Evolutionary conservation across 2,113 vertebrate genomes (phyloP).

Genomic region (Anoplopoma fimbria): DNA sequence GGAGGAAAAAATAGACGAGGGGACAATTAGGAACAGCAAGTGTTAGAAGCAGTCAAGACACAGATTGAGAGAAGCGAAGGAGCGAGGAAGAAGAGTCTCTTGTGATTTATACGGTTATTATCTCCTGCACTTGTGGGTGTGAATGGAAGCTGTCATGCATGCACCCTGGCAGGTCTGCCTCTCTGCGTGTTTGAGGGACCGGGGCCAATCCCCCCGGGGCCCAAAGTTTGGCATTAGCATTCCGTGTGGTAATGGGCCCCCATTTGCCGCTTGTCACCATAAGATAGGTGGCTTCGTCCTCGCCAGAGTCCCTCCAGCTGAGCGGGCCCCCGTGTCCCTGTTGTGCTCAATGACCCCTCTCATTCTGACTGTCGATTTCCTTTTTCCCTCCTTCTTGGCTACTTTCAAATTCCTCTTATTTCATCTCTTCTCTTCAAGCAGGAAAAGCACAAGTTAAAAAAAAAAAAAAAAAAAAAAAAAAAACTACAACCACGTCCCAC

Average conservation of each 20-base stretch:
- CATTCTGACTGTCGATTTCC: slow-evolving; percentile 61
- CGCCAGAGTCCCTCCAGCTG: slow-evolving; percentile 74
- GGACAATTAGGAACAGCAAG: slow-evolving; percentile 72
- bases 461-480: too few species aligned
- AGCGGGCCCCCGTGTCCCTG: slow-evolving; percentile 58
- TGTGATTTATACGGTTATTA: slow-evolving; percentile 83
- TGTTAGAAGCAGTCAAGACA: slow-evolving; percentile 64
- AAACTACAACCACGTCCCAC: slow-evolving; percentile 17
- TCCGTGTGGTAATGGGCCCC: slow-evolving; percentile 74
- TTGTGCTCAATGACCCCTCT: slow-evolving; percentile 75
- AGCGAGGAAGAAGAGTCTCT: slow-evolving; percentile 60
- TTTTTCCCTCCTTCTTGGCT: slow-evolving; percentile 10
- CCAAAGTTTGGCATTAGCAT: slow-evolving; percentile 78
- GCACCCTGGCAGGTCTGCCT: slow-evolving; percentile 71
- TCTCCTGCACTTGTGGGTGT: slow-evolving; percentile 74
- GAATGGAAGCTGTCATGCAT: slow-evolving; percentile 75
- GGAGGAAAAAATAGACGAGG: slow-evolving; percentile 61
- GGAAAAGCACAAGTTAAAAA: slow-evolving; percentile 4
- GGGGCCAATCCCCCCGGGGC: slow-evolving; percentile 67
- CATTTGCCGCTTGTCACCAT: slow-evolving; percentile 81
- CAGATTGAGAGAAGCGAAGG: slow-evolving; percentile 55
- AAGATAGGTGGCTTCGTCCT: slow-evolving; percentile 78
- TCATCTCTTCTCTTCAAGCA: slow-evolving; percentile 24
- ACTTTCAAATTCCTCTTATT: slow-evolving; percentile 26
- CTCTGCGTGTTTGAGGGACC: slow-evolving; percentile 61